phyloP scores from a whole-genome alignment of 2,797 vertebrate species.

The Ctenosaura bakeri region DNA sequence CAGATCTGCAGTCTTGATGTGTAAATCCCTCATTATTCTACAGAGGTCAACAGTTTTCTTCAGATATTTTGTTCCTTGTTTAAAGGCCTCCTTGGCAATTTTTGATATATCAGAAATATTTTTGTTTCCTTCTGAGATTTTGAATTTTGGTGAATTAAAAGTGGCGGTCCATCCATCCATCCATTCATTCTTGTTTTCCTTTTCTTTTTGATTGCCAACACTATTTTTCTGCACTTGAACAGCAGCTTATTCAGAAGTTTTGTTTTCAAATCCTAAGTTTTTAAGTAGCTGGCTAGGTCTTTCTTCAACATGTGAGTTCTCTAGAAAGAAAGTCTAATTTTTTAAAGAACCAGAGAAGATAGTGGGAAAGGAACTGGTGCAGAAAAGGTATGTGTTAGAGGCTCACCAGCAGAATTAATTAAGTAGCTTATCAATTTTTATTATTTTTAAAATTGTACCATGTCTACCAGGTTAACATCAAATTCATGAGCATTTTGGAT shows the following conservation, averaged over 20 bases:
- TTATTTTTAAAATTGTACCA: not conserved
- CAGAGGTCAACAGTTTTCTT: not conserved
- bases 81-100: not conserved
- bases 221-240: not conserved
- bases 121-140: not conserved
- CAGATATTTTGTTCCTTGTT: not conserved
- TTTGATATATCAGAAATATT: not conserved
- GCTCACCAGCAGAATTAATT: not conserved
- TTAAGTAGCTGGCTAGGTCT: no score
- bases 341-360: not conserved
- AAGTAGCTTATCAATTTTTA: not conserved
- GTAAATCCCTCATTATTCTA: not conserved
- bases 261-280: not conserved
- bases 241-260: not conserved
- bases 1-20: not conserved
- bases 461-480: not conserved
- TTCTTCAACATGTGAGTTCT: not conserved
- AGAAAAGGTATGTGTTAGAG: not conserved
- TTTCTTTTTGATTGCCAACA: no score
- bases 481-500: not conserved
- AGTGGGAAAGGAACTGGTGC: not conserved
- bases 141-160: not conserved
- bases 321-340: not conserved
- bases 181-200: no score
- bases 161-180: no score